Evolutionary conservation across 2,113 vertebrate genomes (phyloP), one percentile per base, ranked within the genome.

Genomic region (Carettochelys insculpta): DNA sequence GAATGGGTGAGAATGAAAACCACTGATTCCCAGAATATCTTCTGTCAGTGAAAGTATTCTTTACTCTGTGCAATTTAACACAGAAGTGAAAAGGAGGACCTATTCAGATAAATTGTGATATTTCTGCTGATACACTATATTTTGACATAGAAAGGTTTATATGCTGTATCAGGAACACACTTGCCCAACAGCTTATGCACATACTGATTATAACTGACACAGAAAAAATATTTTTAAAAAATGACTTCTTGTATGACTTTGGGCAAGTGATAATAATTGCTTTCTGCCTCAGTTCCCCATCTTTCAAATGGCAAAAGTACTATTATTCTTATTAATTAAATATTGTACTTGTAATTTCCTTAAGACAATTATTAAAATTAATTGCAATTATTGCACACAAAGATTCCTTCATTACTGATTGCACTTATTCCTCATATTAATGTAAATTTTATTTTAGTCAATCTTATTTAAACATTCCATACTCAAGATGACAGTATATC

Each of bases 51-150:
- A 54, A n/a, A 31, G 16, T 12, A 51, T 53, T 0, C 0, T 29
- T 1, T 34, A 47, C 54, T 81, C 10, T 81, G 71, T 8, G 51
- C 54, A 27, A 19, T 38, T 2, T 13, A 78, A 76, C 34, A 56
- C 34, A 5, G 0, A 1, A 34, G 5, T 47, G 56, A 56, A 5
- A 2, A 45, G n/a, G 6, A 78, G 16, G 2, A 17, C 0, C 2
- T 65, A 2, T 88, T 56, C 80, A 92, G 45, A 75, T 53, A 65
- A 17, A 47, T 80, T 78, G 14, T 9, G 6, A 27, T 53, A 47
- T 50, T 92, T 84, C 92, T 83, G 3, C 5, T 79, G 5, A 82
- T 79, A 34, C n/a, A 90, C 12, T 90, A 92, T 38, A 1, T 65
- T n/a, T 65, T 65, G 34, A 65, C 8, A 16, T 34, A 65, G 34